Percentiles rank a stretch among this genome's conserved stretches.
Conservation (phyloP, 2,888 invertebrate genomes). For the Odontocerum albicorne region DNA sequence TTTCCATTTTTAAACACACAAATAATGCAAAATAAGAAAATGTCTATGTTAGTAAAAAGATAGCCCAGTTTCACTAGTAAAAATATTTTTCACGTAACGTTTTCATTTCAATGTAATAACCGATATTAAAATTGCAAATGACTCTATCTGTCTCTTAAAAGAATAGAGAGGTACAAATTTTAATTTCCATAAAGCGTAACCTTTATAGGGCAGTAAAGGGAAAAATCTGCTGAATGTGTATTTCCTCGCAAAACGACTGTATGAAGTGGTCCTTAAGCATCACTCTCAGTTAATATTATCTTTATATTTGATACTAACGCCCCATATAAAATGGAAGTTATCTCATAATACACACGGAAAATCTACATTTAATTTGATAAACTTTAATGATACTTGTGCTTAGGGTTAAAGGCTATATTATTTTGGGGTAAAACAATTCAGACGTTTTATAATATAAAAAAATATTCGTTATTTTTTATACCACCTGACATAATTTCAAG, state of each 20-base stretch:
- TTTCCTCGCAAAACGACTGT: slow-evolving; percentile 1
- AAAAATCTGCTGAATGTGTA: slow-evolving; percentile 14
- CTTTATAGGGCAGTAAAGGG: slow-evolving; percentile 31
- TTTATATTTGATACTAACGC: slow-evolving; percentile 1
- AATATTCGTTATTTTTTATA: no score
- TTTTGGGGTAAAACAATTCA: no score
- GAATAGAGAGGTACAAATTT: slow-evolving; percentile 18
- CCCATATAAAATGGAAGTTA: background rate
- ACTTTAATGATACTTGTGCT: no score
- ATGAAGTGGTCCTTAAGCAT: background rate
- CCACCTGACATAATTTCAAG: no score
- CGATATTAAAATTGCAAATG: slow-evolving; percentile 29
- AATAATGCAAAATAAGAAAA: no score
- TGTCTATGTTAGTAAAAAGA: no score
- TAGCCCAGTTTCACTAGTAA: no score
- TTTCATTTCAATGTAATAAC: slow-evolving; percentile 10
- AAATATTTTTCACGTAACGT: background rate
- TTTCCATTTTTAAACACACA: no score
- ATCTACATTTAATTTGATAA: slow-evolving; percentile 8
- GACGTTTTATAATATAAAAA: no score
- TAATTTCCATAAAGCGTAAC: slow-evolving; percentile 32
- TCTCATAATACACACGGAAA: background rate
- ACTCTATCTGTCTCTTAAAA: slow-evolving; percentile 16
- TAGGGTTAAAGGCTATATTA: no score
- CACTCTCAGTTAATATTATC: background rate